Conservation (phyloP, 2,888 invertebrate species). For the Epistrophe eligans region DNA sequence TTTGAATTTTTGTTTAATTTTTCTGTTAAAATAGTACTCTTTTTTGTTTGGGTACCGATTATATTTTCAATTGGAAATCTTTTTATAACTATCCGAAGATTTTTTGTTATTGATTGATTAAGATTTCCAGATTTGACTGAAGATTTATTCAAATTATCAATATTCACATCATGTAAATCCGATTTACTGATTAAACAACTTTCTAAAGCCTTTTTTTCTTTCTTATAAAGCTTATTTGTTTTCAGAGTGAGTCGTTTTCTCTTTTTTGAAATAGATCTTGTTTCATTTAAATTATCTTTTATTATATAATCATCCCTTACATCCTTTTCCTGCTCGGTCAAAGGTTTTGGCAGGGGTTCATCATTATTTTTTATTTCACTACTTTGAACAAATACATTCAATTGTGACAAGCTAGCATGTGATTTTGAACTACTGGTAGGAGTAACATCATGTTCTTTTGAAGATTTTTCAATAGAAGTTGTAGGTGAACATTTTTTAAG, state of each 20-base stretch:
- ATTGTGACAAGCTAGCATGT: too few relatives aligned
- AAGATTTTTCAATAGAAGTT: not conserved
- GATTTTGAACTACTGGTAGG: not conserved
- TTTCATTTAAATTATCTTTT: not conserved
- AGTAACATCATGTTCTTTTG: not conserved
- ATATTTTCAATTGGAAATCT: constrained; percentile 1
- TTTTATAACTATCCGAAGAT: constrained; percentile 35
- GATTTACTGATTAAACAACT: not conserved
- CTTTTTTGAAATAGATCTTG: constrained; percentile 1
- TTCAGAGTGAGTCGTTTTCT: constrained; percentile 34
- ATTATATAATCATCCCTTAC: not conserved
- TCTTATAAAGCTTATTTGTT: not conserved
- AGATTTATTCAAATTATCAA: not conserved
- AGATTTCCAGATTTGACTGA: not conserved
- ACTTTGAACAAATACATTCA: not conserved
- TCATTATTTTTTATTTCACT: not conserved
- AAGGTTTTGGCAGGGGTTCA: not conserved
- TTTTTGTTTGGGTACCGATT: not conserved
- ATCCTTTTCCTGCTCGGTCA: not conserved
- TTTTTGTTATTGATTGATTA: not conserved
- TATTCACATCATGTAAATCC: not conserved
- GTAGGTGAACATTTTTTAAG: constrained; percentile 2
- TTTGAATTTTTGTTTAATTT: not conserved
- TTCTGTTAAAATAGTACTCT: not conserved
- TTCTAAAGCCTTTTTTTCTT: not conserved